A percentile compares a stretch with the other conserved stretches of the same genome.
These are phyloP conservation scores for Argyresthia goedartella DNA, from an alignment of 2,888 invertebrate genomes.

Conservation along the genomic window DNA sequence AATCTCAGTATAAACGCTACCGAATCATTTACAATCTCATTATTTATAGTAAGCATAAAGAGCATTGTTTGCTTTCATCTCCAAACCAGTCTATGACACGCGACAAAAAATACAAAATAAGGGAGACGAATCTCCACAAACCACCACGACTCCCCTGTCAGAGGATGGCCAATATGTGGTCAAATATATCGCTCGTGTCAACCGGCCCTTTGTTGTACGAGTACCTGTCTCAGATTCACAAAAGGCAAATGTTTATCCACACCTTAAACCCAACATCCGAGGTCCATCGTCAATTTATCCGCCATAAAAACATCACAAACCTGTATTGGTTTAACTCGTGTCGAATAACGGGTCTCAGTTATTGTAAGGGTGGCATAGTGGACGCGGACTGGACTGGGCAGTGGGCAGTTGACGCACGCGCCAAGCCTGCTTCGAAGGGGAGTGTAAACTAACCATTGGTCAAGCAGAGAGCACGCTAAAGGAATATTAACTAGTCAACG, in stretches of 20 bases:
- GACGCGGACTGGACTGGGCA: slow-evolving; percentile 8
- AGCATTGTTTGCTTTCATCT: slow-evolving; percentile 28
- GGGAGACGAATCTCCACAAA: slow-evolving; percentile 55
- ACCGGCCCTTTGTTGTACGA: slow-evolving; percentile 37
- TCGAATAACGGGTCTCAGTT: not conserved
- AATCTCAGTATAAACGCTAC: too few species aligned
- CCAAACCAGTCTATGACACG: slow-evolving; percentile 45
- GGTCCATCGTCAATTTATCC: slow-evolving; percentile 55
- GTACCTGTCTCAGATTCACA: slow-evolving; percentile 48
- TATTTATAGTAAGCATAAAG: slow-evolving; percentile 33
- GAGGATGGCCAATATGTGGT: slow-evolving; percentile 53
- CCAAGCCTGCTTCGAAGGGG: slow-evolving; percentile 18
- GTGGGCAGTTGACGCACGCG: slow-evolving; percentile 48
- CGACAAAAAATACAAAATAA: slow-evolving; percentile 30
- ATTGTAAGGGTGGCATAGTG: too few species aligned
- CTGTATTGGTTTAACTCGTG: slow-evolving; percentile 16
- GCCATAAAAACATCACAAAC: slow-evolving; percentile 29
- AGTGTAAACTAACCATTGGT: slow-evolving; percentile 5
- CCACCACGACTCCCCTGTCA: slow-evolving; percentile 27
- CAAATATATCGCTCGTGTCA: slow-evolving; percentile 54
- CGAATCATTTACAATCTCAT: slow-evolving; percentile 22
- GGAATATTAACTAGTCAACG: too few species aligned
- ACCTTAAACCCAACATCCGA: slow-evolving; percentile 50
- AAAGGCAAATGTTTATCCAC: slow-evolving; percentile 47
- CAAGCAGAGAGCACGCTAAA: not conserved